Evolutionary conservation across 2,888 invertebrate species (phyloP), one percentile per base, ranked within the genome.

Genomic region (Eurois occulta): DNA sequence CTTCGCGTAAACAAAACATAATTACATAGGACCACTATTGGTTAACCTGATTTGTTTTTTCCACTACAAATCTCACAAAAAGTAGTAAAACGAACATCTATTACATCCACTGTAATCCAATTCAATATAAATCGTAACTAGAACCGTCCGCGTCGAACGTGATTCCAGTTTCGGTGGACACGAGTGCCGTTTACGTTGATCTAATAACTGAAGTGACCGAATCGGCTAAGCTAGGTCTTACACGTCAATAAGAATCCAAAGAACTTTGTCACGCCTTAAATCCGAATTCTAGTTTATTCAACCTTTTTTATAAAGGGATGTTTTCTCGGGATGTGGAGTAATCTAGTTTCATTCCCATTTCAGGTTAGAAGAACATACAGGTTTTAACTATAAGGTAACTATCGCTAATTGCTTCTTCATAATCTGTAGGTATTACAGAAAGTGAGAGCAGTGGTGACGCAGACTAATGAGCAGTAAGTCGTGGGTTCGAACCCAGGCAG

Each of bases 151-250:
- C 43, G 28, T 38, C n/a, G 48, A 32, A 70, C 60, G 35, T 60
- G 48, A 48, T 69, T 58, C 41, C 0, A 58, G 52, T 8, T 32
- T 16, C 32, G 10, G 11, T 32, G 38, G 16, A 32, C 43, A 58
- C 38, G 43, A 38, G 10, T 10, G 7, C 2, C 11, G 32, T 2
- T 38, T 41, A 28, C 21, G 13, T 16, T 28, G 3, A 43, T 60
- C 46, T 24, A 79, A 79, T 80, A 71, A 35, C 32, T 18, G n/a
- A 60, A 32, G 18, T 46, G 65, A 74, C n/a, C 6, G 35, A 28
- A 11, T 21, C 16, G 7, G 16, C 10, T 6, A 8, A 43, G 21
- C n/a, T 35, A 43, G 35, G n/a, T 18, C 32, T 43, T 7, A 43
- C 43, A 32, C 32, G 24, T 32, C n/a, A 16, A 18, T 66, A 16